Conservation (phyloP, 2,888 invertebrate species). For the Patella depressa region DNA sequence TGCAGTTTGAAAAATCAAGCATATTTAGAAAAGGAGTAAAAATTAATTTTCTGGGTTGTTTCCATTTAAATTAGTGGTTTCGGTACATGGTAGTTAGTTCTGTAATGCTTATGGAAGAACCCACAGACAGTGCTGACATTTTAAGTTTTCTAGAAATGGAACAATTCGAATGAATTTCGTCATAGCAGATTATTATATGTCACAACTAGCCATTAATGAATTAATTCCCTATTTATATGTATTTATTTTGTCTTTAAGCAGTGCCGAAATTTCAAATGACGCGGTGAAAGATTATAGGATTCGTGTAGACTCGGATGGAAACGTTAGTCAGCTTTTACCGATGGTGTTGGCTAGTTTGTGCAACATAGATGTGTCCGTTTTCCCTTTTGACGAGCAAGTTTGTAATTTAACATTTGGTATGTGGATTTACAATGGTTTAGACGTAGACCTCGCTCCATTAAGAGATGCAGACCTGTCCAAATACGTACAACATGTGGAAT, state of each 20-base stretch:
- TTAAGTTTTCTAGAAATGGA: too few species aligned
- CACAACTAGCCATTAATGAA: neutral
- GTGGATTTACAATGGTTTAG: slow-evolving; percentile 82
- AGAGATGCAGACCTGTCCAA: slow-evolving; percentile 30
- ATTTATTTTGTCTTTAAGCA: slow-evolving; percentile 4
- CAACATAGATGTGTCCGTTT: slow-evolving; percentile 58
- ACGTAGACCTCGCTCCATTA: slow-evolving; percentile 36
- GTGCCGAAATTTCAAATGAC: slow-evolving; percentile 15
- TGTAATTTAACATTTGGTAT: slow-evolving; percentile 99
- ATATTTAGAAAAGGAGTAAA: too few species aligned
- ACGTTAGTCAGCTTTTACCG: slow-evolving; percentile 11
- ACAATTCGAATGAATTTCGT: too few species aligned
- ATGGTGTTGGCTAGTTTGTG: slow-evolving; percentile 54
- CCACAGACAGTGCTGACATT: too few species aligned
- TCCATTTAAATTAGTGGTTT: too few species aligned
- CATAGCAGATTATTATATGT: neutral
- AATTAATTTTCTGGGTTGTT: too few species aligned
- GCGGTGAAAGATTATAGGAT: slow-evolving; percentile 17
- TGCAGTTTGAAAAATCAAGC: too few species aligned
- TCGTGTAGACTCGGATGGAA: neutral
- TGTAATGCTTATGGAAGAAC: too few species aligned
- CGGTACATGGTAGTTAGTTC: too few species aligned
- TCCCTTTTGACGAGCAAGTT: slow-evolving; percentile 88
- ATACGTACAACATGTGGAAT: slow-evolving; percentile 44
- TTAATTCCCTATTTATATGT: neutral